These are phyloP conservation scores for Anagrus nilaparvatae DNA, from an alignment of 1,140 invertebrate genomes.

Conservation along the genomic window DNA sequence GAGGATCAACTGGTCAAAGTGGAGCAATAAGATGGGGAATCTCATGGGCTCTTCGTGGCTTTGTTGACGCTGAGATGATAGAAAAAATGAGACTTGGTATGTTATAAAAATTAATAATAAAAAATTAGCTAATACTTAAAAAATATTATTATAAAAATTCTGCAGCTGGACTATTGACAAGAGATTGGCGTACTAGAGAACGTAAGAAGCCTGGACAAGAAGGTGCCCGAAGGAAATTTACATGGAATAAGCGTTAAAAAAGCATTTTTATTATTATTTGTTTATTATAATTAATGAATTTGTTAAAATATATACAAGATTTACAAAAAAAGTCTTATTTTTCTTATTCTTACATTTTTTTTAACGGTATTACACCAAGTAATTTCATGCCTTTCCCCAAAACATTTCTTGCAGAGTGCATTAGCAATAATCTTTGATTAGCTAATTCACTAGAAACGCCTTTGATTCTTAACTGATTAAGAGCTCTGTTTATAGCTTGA, in stretches of 20 bases:
- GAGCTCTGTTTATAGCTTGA: slow-evolving; percentile 61
- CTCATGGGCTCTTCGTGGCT: slow-evolving; percentile 65
- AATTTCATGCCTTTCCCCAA: slow-evolving; percentile 67
- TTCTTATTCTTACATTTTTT: slow-evolving; percentile 59
- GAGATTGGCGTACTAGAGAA: slow-evolving; percentile 70
- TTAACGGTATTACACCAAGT: slow-evolving; percentile 69
- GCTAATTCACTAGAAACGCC: slow-evolving; percentile 50
- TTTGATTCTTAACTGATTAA: slow-evolving; percentile 69
- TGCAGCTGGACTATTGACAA: slow-evolving; percentile 78
- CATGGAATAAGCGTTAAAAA: slow-evolving; percentile 82
- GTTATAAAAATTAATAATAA: slow-evolving; percentile 12
- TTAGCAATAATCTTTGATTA: slow-evolving; percentile 68
- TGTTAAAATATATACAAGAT: slow-evolving; percentile 4
- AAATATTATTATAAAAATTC: slow-evolving; percentile 16
- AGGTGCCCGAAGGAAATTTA: slow-evolving; percentile 83
- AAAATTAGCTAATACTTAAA: slow-evolving; percentile 7
- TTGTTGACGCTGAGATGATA: slow-evolving; percentile 63
- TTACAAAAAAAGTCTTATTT: background rate
- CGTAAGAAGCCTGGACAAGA: slow-evolving; percentile 90
- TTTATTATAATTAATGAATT: slow-evolving; percentile 12
- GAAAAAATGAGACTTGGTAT: slow-evolving; percentile 82
- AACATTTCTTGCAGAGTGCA: slow-evolving; percentile 58
- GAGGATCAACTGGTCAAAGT: slow-evolving; percentile 65
- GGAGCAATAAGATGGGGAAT: slow-evolving; percentile 82
- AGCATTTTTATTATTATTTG: slow-evolving; percentile 2